Percentiles rank a stretch among this genome's conserved stretches.
phyloP scores from a whole-genome alignment of 2,888 invertebrate genomes.

The Volucella inflata region DNA sequence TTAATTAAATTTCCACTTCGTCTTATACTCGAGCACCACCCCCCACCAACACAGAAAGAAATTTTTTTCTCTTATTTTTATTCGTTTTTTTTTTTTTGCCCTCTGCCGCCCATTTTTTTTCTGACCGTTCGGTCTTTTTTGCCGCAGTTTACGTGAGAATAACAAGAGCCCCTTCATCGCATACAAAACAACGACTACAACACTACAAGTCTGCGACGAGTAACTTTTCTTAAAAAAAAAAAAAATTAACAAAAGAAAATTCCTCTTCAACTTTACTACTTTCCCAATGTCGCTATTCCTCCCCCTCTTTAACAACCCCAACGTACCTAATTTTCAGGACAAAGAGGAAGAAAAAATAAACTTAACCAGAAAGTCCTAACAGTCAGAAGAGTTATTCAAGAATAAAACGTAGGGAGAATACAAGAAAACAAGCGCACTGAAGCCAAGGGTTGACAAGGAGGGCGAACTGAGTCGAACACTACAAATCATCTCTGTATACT shows the following conservation, averaged over 20 bases:
- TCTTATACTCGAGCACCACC: constrained; percentile 8
- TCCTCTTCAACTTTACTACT: constrained; percentile 7
- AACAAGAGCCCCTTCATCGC: constrained; percentile 30
- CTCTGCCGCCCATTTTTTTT: neutral
- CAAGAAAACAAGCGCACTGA: neutral
- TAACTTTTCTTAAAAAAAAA: constrained; percentile 31
- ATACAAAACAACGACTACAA: neutral
- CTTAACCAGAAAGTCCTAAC: constrained; percentile 67
- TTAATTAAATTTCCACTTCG: constrained; percentile 74
- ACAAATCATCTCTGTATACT: constrained; percentile 66
- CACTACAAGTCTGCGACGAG: neutral
- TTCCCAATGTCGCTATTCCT: neutral
- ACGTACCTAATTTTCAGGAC: constrained; percentile 48
- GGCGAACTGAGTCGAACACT: constrained; percentile 21
- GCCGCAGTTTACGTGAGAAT: constrained; percentile 57
- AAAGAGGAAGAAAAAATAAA: constrained; percentile 31
- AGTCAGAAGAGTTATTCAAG: constrained; percentile 70
- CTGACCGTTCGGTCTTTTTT: neutral
- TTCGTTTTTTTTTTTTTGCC: neutral
- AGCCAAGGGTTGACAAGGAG: neutral
- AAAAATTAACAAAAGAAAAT: constrained; percentile 35
- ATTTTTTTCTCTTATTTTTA: constrained; percentile 17
- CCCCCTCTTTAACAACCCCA: neutral
- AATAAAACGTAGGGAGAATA: constrained; percentile 30
- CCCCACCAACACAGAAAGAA: neutral